Conservation (phyloP, 2,797 vertebrate genomes). For the Cossypha caffra region DNA sequence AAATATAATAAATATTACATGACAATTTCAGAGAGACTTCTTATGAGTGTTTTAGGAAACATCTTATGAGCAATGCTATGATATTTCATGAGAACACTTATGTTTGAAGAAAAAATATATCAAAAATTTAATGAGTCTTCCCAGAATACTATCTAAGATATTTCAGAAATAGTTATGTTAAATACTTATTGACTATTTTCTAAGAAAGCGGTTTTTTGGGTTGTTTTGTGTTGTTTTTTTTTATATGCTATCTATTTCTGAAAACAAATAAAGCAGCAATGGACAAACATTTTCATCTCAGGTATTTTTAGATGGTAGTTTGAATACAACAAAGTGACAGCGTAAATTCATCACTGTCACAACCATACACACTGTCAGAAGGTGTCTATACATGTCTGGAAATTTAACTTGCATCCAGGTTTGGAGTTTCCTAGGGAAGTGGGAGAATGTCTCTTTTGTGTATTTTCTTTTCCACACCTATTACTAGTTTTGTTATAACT, state of each 20-base stretch:
- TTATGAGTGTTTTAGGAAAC: background rate
- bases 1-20: background rate
- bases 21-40: background rate
- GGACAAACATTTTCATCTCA: background rate
- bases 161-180: background rate
- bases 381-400: background rate
- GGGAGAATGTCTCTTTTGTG: background rate
- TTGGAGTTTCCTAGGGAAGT: background rate
- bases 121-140: background rate
- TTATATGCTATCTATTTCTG: background rate
- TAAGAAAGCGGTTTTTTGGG: accelerated
- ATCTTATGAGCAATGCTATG: background rate
- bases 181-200: background rate
- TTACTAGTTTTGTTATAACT: background rate
- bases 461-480: background rate
- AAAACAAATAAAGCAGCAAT: background rate
- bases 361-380: background rate
- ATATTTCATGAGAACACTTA: background rate
- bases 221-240: too few relatives aligned
- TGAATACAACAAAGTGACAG: background rate
- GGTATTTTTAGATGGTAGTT: background rate
- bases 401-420: background rate
- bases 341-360: background rate
- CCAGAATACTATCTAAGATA: background rate
- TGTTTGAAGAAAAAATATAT: background rate